These are phyloP conservation scores for Apostichopus leukothele DNA, from an alignment of 53 echinoderm and acorn worm genomes.

Conservation along the genomic window DNA sequence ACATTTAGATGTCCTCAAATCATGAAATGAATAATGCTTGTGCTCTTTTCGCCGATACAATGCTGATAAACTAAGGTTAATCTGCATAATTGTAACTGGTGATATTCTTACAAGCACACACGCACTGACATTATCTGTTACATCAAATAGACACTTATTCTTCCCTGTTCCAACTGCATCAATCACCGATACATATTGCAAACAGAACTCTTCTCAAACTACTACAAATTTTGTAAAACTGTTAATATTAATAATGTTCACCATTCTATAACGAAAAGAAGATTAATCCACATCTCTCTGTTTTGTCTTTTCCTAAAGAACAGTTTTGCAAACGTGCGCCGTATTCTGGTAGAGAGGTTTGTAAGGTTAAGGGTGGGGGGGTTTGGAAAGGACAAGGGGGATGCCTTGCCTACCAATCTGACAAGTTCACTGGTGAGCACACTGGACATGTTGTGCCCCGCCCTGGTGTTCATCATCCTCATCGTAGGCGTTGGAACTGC, in stretches of 20 bases:
- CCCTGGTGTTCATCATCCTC: slow-evolving; percentile 78
- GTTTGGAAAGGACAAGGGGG: background rate
- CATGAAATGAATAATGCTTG: too few relatives aligned
- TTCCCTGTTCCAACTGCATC: background rate
- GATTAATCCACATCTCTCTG: background rate
- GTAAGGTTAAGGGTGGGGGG: background rate
- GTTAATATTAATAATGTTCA: background rate
- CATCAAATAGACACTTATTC: background rate
- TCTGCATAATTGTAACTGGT: background rate
- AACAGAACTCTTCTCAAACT: background rate
- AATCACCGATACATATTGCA: background rate
- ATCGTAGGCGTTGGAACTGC: slow-evolving; percentile 54
- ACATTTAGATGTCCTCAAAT: too few relatives aligned
- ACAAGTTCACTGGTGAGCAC: slow-evolving; percentile 83
- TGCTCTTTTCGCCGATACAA: too few relatives aligned
- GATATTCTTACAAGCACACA: background rate
- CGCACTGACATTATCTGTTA: background rate
- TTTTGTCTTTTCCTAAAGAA: background rate
- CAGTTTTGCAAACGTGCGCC: background rate
- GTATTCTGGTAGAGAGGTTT: background rate
- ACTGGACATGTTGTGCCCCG: slow-evolving; percentile 87
- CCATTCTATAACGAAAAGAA: background rate
- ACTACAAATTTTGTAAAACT: background rate
- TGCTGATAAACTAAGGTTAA: background rate
- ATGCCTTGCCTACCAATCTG: background rate